phyloP scores from a whole-genome alignment of 1,140 invertebrate genomes.

The Drosophila kurseongensis region DNA sequence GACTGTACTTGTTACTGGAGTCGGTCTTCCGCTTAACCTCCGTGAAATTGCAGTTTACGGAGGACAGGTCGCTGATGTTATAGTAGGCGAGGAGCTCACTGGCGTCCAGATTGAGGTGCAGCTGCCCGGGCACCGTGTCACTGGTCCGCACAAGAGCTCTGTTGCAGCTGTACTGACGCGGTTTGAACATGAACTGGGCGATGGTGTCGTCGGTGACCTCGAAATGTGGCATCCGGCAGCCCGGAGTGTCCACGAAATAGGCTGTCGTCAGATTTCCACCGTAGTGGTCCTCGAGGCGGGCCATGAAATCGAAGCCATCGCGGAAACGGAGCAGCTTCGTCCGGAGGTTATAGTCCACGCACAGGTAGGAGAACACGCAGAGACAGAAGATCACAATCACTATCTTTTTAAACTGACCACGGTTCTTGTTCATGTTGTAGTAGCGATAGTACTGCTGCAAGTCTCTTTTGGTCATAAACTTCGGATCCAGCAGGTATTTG shows the following conservation, averaged over 20 bases:
- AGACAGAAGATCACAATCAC: constrained; percentile 73
- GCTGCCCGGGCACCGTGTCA: constrained; percentile 47
- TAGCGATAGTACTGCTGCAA: constrained; percentile 79
- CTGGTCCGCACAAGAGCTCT: constrained; percentile 84
- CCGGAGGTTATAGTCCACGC: constrained; percentile 77
- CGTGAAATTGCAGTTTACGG: constrained; percentile 87
- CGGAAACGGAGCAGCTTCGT: constrained; percentile 66
- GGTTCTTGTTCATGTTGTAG: constrained; percentile 70
- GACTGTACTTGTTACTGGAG: constrained; percentile 77
- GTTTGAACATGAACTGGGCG: constrained; percentile 76
- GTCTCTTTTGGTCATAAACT: constrained; percentile 80
- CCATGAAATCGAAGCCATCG: constrained; percentile 76
- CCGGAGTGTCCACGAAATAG: constrained; percentile 89
- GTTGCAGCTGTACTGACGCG: constrained; percentile 85
- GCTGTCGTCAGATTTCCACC: constrained; percentile 65
- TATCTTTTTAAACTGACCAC: constrained; percentile 76
- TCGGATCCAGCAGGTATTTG: constrained; percentile 78
- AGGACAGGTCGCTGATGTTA: constrained; percentile 84
- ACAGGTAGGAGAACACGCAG: constrained; percentile 78
- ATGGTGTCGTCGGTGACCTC: constrained; percentile 88
- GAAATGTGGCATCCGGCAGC: constrained; percentile 92
- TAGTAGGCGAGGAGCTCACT: constrained; percentile 87
- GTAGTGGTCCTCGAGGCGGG: constrained; percentile 67
- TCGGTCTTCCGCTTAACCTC: constrained; percentile 86
- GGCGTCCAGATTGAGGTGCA: constrained; percentile 88